Evolutionary conservation across 1,140 invertebrate genomes (phyloP).

Genomic region (Penaeus indicus): DNA sequence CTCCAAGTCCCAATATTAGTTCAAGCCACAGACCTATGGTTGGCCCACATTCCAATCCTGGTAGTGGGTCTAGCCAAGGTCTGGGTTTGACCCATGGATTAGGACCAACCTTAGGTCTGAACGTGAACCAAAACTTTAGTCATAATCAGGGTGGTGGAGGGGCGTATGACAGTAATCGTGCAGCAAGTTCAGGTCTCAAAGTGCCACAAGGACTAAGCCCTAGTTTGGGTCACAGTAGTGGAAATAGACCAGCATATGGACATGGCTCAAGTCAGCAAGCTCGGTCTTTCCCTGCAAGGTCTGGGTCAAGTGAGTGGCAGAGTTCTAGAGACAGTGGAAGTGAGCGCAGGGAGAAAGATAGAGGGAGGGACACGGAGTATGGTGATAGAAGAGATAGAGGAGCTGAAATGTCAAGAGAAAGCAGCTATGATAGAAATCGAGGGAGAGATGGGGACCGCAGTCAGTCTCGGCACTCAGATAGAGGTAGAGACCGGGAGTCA

Average conservation of each 20-base stretch:
- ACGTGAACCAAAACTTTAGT: too few species aligned
- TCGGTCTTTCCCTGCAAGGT: not conserved
- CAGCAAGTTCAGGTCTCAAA: too few species aligned
- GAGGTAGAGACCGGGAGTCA: slow-evolving; percentile 26
- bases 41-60: too few species aligned
- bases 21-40: too few species aligned
- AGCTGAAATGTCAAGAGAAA: slow-evolving; percentile 26
- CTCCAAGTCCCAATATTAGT: too few species aligned
- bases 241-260: not conserved
- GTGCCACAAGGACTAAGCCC: slow-evolving; percentile 4
- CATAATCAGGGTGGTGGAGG: too few species aligned
- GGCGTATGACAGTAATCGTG: too few species aligned
- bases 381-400: not conserved
- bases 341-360: slow-evolving; percentile 22
- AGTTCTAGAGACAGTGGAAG: slow-evolving; percentile 25
- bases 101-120: too few species aligned
- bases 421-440: slow-evolving; percentile 45
- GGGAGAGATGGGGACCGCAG: slow-evolving; percentile 21
- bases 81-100: too few species aligned
- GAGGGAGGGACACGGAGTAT: slow-evolving; percentile 34
- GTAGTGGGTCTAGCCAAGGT: too few species aligned
- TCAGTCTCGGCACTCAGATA: slow-evolving; percentile 24
- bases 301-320: slow-evolving; percentile 36
- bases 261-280: not conserved
- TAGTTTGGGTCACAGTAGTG: not conserved